phyloP scores from a whole-genome alignment of 1,140 invertebrate species.

The Apis cerana region DNA sequence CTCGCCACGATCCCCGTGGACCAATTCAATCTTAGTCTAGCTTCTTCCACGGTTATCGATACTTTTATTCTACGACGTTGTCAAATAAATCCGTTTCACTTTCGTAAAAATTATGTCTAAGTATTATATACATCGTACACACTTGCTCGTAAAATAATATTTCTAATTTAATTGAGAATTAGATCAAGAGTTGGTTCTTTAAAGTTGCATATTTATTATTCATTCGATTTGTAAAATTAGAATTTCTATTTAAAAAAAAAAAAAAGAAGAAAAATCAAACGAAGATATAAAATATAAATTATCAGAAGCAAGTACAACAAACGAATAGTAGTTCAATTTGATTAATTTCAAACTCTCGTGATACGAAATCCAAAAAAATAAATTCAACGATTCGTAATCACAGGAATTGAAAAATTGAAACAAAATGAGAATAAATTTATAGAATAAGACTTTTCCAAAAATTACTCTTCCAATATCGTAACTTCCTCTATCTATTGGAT shows the following conservation, averaged over 20 bases:
- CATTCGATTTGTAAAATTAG: too few species aligned
- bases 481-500: neutral
- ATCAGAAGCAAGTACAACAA: neutral
- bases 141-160: too few species aligned
- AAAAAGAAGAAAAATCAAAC: too few species aligned
- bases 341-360: slow-evolving; percentile 51
- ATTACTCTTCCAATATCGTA: neutral
- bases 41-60: slow-evolving; percentile 19
- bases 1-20: slow-evolving; percentile 47
- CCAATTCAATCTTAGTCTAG: slow-evolving; percentile 71
- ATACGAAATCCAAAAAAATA: too few species aligned
- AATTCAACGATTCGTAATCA: too few species aligned
- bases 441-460: neutral
- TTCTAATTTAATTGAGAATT: too few species aligned
- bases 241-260: too few species aligned
- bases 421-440: too few species aligned
- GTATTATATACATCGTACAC: neutral
- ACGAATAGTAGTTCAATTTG: neutral
- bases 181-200: too few species aligned
- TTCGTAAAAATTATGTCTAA: neutral
- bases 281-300: too few species aligned
- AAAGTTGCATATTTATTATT: too few species aligned
- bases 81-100: neutral
- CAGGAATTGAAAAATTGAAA: too few species aligned
- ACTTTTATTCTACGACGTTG: neutral